Conservation (phyloP, 2,113 vertebrate genomes). For the Serranochromis macrocephalus region DNA sequence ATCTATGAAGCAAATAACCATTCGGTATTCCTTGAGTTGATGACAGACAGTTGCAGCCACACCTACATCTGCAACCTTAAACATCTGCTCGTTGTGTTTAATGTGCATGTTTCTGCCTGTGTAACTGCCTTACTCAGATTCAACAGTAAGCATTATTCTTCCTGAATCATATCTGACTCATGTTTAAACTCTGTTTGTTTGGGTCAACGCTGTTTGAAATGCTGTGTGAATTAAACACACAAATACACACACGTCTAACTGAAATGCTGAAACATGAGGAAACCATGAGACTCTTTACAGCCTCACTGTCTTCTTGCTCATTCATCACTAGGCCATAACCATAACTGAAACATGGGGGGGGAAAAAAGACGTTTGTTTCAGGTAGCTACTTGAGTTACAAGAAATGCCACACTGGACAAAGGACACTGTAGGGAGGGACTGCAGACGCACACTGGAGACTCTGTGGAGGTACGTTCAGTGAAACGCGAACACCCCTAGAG, state of each 20-base stretch:
- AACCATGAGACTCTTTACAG: not conserved
- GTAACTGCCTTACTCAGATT: not conserved
- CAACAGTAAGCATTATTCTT: not conserved
- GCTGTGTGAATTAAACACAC: not conserved
- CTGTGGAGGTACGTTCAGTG: constrained; percentile 4
- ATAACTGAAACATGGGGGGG: not conserved
- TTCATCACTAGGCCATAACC: not conserved
- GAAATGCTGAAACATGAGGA: not conserved
- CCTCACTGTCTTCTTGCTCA: not conserved
- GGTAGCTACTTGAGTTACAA: constrained; percentile 56
- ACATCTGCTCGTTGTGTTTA: not conserved
- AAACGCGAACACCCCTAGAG: not conserved
- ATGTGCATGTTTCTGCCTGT: not conserved
- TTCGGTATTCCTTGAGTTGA: not conserved
- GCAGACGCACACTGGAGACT: constrained; percentile 2
- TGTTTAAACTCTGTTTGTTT: not conserved
- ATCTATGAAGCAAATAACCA: not conserved
- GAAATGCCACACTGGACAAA: constrained; percentile 49
- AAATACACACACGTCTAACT: not conserved
- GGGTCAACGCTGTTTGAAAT: not conserved
- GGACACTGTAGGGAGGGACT: constrained; percentile 47
- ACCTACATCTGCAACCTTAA: not conserved
- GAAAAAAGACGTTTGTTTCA: not conserved
- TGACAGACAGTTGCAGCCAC: not conserved
- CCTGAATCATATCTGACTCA: constrained; percentile 35